Percentiles rank a stretch among this genome's conserved stretches.
These are phyloP conservation scores for Amphipyra tragopoginis DNA, from an alignment of 2,888 invertebrate genomes.

Conservation along the genomic window DNA sequence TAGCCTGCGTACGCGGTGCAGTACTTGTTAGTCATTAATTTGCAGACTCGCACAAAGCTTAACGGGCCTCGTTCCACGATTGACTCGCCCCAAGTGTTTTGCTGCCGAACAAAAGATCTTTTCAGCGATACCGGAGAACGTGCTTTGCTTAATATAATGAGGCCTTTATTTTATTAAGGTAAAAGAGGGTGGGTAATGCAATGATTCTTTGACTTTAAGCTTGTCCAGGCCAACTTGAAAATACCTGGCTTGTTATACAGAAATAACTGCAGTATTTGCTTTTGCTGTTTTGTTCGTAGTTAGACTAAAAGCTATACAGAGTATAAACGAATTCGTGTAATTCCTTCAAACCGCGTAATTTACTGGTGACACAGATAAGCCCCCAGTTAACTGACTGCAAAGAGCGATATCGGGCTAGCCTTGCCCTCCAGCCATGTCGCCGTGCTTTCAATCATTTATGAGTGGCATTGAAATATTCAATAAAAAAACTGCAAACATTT, in stretches of 20 bases:
- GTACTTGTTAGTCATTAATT: slow-evolving; percentile 83
- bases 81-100: slow-evolving; percentile 87
- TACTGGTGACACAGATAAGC: no score
- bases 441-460: no score
- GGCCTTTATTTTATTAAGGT: slow-evolving; percentile 81
- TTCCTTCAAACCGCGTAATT: no score
- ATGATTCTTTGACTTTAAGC: slow-evolving; percentile 51
- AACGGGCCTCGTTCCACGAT: slow-evolving; percentile 74
- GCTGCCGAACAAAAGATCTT: slow-evolving; percentile 84
- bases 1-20: slow-evolving; percentile 68
- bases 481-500: no score
- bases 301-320: no score
- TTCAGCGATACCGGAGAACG: slow-evolving; percentile 79
- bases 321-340: no score
- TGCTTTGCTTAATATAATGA: slow-evolving; percentile 85
- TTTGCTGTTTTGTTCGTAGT: slow-evolving; percentile 5
- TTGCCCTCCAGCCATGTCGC: no score
- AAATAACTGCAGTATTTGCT: slow-evolving; percentile 27
- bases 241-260: slow-evolving; percentile 10
- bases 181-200: slow-evolving; percentile 63
- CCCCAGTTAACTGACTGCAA: no score
- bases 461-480: no score
- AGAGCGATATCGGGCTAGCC: no score
- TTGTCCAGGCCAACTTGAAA: slow-evolving; percentile 37
- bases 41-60: slow-evolving; percentile 81